phyloP scores from a whole-genome alignment of 2,797 vertebrate genomes.

The Oreonectes daqikongensis region DNA sequence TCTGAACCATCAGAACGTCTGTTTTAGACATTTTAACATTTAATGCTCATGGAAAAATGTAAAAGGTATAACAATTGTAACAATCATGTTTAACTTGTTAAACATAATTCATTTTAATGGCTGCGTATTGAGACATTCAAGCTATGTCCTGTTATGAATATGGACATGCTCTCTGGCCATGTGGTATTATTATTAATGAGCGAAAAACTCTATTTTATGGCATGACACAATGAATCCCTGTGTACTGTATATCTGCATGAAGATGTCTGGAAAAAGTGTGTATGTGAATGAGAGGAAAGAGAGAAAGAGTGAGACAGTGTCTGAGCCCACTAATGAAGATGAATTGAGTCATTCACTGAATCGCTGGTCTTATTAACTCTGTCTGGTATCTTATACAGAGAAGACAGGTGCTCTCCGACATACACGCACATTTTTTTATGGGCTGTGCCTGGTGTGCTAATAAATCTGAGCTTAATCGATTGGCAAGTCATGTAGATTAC shows the following conservation, averaged over 20 bases:
- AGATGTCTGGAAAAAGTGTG: constrained; percentile 41
- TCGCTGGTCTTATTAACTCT: constrained; percentile 49
- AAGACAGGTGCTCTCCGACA: constrained; percentile 38
- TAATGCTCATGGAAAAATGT: constrained; percentile 37
- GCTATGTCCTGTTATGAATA: constrained; percentile 35
- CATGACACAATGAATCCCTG: constrained; percentile 31
- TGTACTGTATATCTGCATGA: constrained; percentile 30
- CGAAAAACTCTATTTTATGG: constrained; percentile 22
- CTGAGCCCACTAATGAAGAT: constrained; percentile 56
- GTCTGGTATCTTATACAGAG: constrained; percentile 38
- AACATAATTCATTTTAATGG: constrained; percentile 45
- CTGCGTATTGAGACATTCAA: constrained; percentile 19
- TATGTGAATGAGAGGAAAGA: constrained; percentile 33
- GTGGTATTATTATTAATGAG: constrained; percentile 42
- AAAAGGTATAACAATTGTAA: constrained; percentile 41
- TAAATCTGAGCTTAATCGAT: constrained; percentile 17
- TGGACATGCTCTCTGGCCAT: constrained; percentile 22
- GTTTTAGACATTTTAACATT: constrained; percentile 41
- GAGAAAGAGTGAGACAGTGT: constrained; percentile 7
- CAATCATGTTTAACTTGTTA: constrained; percentile 43
- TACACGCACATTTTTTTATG: constrained; percentile 14
- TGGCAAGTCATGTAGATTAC: constrained; percentile 21
- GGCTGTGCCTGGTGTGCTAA: constrained; percentile 1
- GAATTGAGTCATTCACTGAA: constrained; percentile 53
- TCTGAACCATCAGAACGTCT: constrained; percentile 27